Evolutionary conservation across 2,797 vertebrate genomes (phyloP).

Genomic region (Paguma larvata): DNA sequence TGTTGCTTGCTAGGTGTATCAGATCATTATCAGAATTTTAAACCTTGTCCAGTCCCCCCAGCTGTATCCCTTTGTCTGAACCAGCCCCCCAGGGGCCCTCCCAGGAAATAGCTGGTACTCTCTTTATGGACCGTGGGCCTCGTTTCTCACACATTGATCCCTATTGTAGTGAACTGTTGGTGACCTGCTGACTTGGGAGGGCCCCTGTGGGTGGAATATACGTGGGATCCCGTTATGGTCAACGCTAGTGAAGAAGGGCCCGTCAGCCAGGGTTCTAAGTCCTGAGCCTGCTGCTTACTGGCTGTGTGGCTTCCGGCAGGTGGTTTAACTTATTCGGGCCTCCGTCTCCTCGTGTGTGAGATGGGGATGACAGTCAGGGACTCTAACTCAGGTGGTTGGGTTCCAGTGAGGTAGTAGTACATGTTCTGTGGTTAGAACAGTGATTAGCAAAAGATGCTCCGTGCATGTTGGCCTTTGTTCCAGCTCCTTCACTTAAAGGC

Average conservation of each 20-base stretch:
- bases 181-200: background rate
- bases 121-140: fast-evolving
- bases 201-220: background rate
- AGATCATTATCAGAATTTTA: background rate
- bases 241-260: background rate
- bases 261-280: background rate
- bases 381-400: background rate
- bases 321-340: background rate
- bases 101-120: too few species aligned
- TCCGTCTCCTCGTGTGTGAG: background rate
- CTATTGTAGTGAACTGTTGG: fast-evolving
- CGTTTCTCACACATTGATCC: background rate
- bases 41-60: background rate
- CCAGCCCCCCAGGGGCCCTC: fast-evolving
- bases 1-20: background rate
- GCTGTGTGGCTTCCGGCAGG: background rate
- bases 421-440: background rate
- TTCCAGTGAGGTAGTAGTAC: fast-evolving
- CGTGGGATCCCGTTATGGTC: background rate
- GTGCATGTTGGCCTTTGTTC: fast-evolving
- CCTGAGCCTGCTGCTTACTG: background rate
- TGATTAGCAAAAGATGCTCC: background rate
- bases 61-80: background rate
- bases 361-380: background rate
- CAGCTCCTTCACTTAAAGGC: background rate